A percentile compares a stretch with the other conserved stretches of the same genome.
These are phyloP conservation scores for Latrodectus geometricus DNA, from an alignment of 1,140 invertebrate species.

Conservation along the genomic window DNA sequence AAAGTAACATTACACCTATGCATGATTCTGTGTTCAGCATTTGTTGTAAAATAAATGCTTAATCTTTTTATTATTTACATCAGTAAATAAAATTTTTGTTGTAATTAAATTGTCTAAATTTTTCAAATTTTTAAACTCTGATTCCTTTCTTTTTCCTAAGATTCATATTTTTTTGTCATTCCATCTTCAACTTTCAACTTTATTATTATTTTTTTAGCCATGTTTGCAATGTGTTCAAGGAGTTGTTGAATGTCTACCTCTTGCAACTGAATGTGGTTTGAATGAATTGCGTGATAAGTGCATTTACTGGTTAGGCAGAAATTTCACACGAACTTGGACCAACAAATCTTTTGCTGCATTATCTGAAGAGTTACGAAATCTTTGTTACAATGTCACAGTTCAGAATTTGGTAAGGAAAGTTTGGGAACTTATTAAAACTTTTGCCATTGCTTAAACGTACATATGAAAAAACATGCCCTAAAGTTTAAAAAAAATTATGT, in stretches of 20 bases:
- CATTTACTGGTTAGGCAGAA: slow-evolving; percentile 84
- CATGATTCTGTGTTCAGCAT: too few relatives aligned
- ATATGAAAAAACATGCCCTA: not conserved
- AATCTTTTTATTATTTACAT: too few relatives aligned
- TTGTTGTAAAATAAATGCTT: too few relatives aligned
- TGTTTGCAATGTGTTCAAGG: slow-evolving; percentile 81
- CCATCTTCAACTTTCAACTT: too few relatives aligned
- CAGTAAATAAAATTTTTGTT: too few relatives aligned
- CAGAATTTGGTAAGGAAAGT: slow-evolving; percentile 75
- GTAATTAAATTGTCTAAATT: too few relatives aligned
- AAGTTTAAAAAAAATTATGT: not conserved
- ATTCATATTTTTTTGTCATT: too few relatives aligned
- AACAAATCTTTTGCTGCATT: slow-evolving; percentile 83
- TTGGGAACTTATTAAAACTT: not conserved
- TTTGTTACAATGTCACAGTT: slow-evolving; percentile 84
- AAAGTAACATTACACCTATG: too few relatives aligned
- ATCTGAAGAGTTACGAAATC: slow-evolving; percentile 82
- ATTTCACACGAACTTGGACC: slow-evolving; percentile 88
- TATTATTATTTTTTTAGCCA: slow-evolving; percentile 74
- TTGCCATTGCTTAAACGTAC: not conserved
- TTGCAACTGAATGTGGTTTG: slow-evolving; percentile 85
- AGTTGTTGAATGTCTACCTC: slow-evolving; percentile 84
- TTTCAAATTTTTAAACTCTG: too few relatives aligned
- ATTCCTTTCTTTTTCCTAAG: too few relatives aligned
- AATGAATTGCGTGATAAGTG: slow-evolving; percentile 88